These are phyloP conservation scores for Macroramphosus scolopax DNA, from an alignment of 2,797 vertebrate species.

Conservation along the genomic window DNA sequence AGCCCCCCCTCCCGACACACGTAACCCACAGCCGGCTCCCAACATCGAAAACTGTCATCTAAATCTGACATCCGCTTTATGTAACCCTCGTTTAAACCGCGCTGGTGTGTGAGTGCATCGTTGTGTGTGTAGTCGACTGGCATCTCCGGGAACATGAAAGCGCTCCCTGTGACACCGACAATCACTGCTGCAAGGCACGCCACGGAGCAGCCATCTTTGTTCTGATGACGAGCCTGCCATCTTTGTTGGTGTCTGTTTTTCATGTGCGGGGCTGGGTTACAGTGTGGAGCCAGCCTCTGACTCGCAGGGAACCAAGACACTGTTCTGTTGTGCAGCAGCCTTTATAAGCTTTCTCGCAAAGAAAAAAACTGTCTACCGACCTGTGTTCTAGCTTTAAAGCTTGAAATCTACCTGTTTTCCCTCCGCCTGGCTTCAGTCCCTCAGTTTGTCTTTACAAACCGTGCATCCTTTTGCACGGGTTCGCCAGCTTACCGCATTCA, in stretches of 20 bases:
- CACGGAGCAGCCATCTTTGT: constrained; percentile 75
- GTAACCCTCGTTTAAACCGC: constrained; percentile 77
- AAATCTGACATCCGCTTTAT: constrained; percentile 81
- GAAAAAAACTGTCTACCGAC: constrained; percentile 58
- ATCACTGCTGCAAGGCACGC: constrained; percentile 77
- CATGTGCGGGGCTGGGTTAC: constrained; percentile 73
- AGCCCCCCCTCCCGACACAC: constrained; percentile 15
- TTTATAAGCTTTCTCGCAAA: constrained; percentile 52
- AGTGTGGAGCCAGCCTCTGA: constrained; percentile 59
- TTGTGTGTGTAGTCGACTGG: constrained; percentile 62
- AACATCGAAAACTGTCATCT: constrained; percentile 79
- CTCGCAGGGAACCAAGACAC: constrained; percentile 45
- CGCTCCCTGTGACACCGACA: constrained; percentile 72
- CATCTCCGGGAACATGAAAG: constrained; percentile 74
- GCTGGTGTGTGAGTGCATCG: constrained; percentile 36
- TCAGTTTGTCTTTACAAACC: constrained; percentile 43
- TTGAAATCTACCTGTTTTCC: constrained; percentile 50
- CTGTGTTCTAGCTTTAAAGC: constrained; percentile 53
- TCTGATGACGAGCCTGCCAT: constrained; percentile 71
- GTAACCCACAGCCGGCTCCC: constrained; percentile 56
- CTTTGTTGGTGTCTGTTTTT: constrained; percentile 73
- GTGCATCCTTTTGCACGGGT: constrained; percentile 39
- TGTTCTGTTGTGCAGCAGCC: constrained; percentile 57
- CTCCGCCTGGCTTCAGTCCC: constrained; percentile 25
- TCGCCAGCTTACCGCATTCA: constrained; percentile 56